A percentile compares a stretch with the other conserved stretches of the same genome.
phyloP scores from a whole-genome alignment of 2,113 vertebrate genomes.

The Nematolebias whitei region DNA sequence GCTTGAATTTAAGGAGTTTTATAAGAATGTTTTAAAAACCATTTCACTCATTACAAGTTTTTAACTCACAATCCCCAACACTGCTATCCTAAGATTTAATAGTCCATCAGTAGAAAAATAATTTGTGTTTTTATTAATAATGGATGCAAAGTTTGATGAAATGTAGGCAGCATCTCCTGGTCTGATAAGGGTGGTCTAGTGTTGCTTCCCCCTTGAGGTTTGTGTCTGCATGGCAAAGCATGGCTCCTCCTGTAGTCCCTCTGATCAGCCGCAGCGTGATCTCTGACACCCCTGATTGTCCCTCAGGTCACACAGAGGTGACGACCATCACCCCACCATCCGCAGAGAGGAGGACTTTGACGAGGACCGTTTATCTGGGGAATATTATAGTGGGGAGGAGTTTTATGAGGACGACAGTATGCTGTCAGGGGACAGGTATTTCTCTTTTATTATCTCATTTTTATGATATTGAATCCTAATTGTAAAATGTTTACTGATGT shows the following conservation, averaged over 20 bases:
- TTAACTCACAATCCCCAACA: background rate
- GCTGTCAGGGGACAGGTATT: conserved; percentile 87
- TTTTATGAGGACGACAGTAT: conserved; percentile 92
- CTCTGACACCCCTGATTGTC: conserved; percentile 20
- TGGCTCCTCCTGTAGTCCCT: conserved; percentile 27
- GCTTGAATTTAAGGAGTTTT: conserved; percentile 8
- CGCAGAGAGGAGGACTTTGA: conserved; percentile 89
- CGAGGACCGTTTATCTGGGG: conserved; percentile 85
- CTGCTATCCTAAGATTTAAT: background rate
- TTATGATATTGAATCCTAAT: background rate
- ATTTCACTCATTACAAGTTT: background rate
- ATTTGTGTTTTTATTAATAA: conserved; percentile 9
- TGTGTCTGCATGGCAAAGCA: conserved; percentile 75
- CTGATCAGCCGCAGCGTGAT: conserved; percentile 16
- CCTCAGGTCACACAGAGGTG: conserved; percentile 87
- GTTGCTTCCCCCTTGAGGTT: conserved; percentile 62
- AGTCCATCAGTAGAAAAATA: background rate
- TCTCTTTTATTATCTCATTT: background rate
- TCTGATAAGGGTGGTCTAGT: conserved; percentile 31
- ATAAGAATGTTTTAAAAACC: conserved; percentile 13
- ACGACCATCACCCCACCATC: conserved; percentile 87
- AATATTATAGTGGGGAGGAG: conserved; percentile 96
- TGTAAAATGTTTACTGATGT: background rate
- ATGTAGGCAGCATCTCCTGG: background rate
- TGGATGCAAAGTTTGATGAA: conserved; percentile 14